Evolutionary conservation across 2,888 invertebrate genomes (phyloP), one percentile per base, ranked within the genome.

Genomic region (Axea sp.): DNA sequence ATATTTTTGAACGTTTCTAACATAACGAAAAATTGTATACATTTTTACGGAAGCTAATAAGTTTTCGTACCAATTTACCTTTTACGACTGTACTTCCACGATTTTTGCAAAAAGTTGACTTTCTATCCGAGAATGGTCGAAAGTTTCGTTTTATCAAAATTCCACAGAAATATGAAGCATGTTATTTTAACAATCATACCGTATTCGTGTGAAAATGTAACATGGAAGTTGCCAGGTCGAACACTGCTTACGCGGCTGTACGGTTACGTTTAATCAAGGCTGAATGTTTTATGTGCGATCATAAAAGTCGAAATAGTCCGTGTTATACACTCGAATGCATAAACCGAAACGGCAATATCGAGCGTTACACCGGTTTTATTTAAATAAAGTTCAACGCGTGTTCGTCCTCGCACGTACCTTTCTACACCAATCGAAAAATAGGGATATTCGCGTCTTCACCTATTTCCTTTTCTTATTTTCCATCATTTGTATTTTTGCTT

Each of bases 271-370:
- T 86, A 86, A 86, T 86, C 85, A 85, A 86, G 83, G 81, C 82
- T 80, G 83, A 83, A 84, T 85, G 84, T 84, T 86, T 85, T 83
- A 86, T 83, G 85, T 76, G 73, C 81, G 78, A 82, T 85, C 86
- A 86, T 86, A 85, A 86, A 86, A 85, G 80, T 80, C 77, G 81
- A 73, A 86, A 85, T 82, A 80, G 82, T 77, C 77, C 83, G 82
- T 86, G 86, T 85, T 84, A 84, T 85, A 85, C 79, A 79, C 83
- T 82, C 78, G 82, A 83, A 83, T 86, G 82, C 85, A 86, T 85
- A 85, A 86, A 86, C 82, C 80, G 78, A 80, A 86, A 85, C 82
- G 84, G 81, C 81, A 86, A 85, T 85, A 85, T 85, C 82, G 83
- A 77, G 81, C 76, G 85, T 86, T 85, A 86, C 82, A 85, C 76